These are phyloP conservation scores for Sclerodermus sp. DNA, from an alignment of 2,888 invertebrate genomes.

Conservation along the genomic window DNA sequence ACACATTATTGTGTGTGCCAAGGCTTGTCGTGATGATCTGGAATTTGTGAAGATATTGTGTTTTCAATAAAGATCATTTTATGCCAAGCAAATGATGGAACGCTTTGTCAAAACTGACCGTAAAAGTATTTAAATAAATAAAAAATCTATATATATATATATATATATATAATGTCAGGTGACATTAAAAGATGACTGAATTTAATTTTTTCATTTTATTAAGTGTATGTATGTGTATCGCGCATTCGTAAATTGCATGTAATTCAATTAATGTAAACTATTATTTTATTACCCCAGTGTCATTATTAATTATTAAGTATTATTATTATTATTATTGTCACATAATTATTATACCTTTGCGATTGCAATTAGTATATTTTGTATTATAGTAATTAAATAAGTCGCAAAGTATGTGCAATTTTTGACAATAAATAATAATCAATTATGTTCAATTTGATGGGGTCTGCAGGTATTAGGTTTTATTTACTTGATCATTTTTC, in stretches of 20 bases:
- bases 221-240: conserved; percentile 24
- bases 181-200: conserved; percentile 26
- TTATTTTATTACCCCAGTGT: conserved; percentile 23
- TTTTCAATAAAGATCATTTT: too few species aligned
- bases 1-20: too few species aligned
- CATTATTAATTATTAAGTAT: conserved; percentile 39
- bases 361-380: conserved; percentile 49
- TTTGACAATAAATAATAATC: conserved; percentile 53
- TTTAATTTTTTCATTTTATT: conserved; percentile 23
- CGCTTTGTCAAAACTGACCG: neutral
- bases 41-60: too few species aligned
- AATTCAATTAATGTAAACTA: conserved; percentile 25
- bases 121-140: conserved; percentile 7
- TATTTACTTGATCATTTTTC: too few species aligned
- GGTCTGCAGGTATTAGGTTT: too few species aligned
- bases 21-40: too few species aligned
- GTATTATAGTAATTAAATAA: conserved; percentile 52
- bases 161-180: conserved; percentile 17
- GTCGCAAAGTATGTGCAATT: conserved; percentile 50
- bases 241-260: conserved; percentile 9
- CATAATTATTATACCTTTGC: conserved; percentile 35
- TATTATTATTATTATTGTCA: conserved; percentile 25
- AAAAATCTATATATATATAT: conserved; percentile 16
- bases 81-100: too few species aligned
- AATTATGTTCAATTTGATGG: conserved; percentile 45